Conservation (phyloP, 2,113 vertebrate genomes). For the Tichodroma muraria region DNA sequence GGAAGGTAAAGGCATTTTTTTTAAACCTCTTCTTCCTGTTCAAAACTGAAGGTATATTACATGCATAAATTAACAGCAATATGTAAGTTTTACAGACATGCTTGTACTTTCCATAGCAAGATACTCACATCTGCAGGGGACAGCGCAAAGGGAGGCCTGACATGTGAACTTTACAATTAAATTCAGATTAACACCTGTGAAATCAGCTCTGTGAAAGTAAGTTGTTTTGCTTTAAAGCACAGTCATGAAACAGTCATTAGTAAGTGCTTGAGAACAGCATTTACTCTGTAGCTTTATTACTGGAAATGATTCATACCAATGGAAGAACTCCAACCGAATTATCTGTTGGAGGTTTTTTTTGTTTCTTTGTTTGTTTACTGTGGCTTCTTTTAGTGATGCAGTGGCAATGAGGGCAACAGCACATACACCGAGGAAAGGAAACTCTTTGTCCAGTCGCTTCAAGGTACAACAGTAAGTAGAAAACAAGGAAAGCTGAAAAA, state of each 20-base stretch:
- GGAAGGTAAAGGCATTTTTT: neutral
- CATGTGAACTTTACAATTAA: neutral
- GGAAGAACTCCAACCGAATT: neutral
- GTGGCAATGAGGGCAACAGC: neutral
- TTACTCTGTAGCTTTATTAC: neutral
- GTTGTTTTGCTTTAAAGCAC: neutral
- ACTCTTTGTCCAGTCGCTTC: neutral
- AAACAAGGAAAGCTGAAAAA: neutral
- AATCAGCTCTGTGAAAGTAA: neutral
- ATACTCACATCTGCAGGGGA: neutral
- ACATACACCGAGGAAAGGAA: neutral
- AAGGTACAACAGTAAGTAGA: rapidly evolving
- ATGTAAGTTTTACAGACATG: neutral
- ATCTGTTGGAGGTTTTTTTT: neutral
- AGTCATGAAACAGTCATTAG: neutral
- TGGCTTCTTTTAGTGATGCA: neutral
- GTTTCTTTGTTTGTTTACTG: neutral
- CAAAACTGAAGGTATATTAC: neutral
- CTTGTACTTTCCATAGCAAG: neutral
- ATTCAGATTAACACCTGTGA: neutral
- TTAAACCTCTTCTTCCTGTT: neutral
- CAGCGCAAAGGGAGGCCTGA: neutral
- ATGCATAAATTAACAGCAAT: neutral
- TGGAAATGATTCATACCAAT: neutral
- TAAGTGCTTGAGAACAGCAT: neutral